Conservation (phyloP, 2,113 vertebrate species). For the Pithys albifrons region DNA sequence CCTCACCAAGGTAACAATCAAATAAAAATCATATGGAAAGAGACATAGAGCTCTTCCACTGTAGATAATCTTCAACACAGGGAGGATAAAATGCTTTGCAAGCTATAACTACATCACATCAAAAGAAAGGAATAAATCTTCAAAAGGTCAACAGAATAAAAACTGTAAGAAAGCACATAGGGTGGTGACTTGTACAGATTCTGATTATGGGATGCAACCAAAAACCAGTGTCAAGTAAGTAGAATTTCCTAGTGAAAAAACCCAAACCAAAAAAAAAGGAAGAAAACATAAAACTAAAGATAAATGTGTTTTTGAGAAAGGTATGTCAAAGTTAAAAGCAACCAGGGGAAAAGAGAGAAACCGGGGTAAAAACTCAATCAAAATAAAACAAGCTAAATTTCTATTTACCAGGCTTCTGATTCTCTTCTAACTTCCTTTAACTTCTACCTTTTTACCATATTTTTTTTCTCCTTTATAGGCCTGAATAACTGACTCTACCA, state of each 20-base stretch:
- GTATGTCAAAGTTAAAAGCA: not conserved
- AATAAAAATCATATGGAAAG: not conserved
- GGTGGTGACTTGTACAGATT: not conserved
- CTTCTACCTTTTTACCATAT: not conserved
- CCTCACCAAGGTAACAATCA: not conserved
- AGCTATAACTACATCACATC: not conserved
- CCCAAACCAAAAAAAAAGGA: not conserved
- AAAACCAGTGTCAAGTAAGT: not conserved
- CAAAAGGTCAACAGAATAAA: not conserved
- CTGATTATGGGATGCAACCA: not conserved
- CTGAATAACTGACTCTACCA: not conserved
- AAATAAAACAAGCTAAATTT: not conserved
- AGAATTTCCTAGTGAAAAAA: not conserved
- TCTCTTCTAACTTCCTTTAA: not conserved
- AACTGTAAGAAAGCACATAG: not conserved
- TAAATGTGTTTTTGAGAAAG: not conserved
- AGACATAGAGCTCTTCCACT: not conserved
- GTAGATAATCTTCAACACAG: not conserved
- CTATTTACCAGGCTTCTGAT: not conserved
- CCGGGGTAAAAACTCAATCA: fast-evolving
- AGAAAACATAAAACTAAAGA: not conserved
- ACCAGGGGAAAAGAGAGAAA: not conserved
- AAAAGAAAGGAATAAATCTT: not conserved
- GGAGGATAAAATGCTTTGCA: not conserved
- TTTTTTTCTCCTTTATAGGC: not conserved